phyloP scores from a whole-genome alignment of 1,140 invertebrate species.

The Temnothorax nylanderi region DNA sequence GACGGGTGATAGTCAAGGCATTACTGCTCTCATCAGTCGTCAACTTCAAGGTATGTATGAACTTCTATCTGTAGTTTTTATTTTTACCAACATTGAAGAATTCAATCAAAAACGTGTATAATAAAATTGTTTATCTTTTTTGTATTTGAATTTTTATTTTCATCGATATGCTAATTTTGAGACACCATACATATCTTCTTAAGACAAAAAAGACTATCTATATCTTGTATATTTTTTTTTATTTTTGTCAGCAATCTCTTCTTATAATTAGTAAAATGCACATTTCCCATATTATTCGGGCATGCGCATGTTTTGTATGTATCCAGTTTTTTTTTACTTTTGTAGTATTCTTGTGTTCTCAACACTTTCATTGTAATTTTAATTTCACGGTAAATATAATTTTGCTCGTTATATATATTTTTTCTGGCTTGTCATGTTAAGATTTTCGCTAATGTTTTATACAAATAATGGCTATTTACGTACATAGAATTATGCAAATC shows the following conservation, averaged over 20 bases:
- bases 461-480: slow-evolving; percentile 7
- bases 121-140: slow-evolving; percentile 2
- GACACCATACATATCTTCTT: neutral
- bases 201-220: neutral
- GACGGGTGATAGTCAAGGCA: slow-evolving; percentile 90
- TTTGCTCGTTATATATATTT: neutral
- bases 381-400: slow-evolving; percentile 11
- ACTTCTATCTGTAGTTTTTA: neutral
- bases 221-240: slow-evolving; percentile 23
- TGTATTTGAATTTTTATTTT: slow-evolving; percentile 1
- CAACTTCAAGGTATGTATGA: slow-evolving; percentile 90
- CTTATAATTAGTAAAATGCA: slow-evolving; percentile 36
- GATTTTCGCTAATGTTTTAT: neutral
- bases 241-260: neutral
- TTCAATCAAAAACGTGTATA: neutral
- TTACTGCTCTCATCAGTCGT: slow-evolving; percentile 91
- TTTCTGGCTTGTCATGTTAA: slow-evolving; percentile 7
- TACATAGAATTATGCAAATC: neutral
- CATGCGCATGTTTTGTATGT: slow-evolving; percentile 36
- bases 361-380: neutral
- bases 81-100: neutral
- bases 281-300: slow-evolving; percentile 14
- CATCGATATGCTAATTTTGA: slow-evolving; percentile 27
- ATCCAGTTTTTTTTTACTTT: slow-evolving; percentile 21
- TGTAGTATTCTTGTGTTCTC: slow-evolving; percentile 5